Evolutionary conservation across 2,888 invertebrate species (phyloP).

Genomic region (Sisyra nigra): DNA sequence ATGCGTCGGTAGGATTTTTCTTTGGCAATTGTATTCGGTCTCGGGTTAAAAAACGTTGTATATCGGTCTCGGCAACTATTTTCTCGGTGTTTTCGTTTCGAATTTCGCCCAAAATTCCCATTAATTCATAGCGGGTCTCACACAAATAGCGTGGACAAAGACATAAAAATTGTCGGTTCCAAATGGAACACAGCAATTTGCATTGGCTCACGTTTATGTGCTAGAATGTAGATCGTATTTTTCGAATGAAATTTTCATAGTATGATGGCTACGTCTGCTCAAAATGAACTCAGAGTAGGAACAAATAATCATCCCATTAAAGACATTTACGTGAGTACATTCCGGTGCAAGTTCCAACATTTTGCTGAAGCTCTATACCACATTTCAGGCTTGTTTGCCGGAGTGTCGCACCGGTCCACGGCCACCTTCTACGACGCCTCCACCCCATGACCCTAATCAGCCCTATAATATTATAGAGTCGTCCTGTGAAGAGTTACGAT

Average conservation of each 20-base stretch:
- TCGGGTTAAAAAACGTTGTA: no score
- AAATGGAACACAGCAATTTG: no score
- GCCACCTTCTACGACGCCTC: conserved; percentile 31
- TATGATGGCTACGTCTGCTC: conserved; percentile 39
- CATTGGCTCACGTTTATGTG: no score
- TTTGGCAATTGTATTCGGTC: no score
- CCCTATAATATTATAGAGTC: conserved; percentile 23
- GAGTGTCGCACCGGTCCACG: conserved; percentile 33
- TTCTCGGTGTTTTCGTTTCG: no score
- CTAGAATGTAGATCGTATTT: no score
- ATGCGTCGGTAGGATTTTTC: no score
- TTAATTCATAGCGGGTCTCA: no score
- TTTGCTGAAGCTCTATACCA: not conserved
- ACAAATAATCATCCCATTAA: conserved; percentile 54
- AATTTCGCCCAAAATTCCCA: no score
- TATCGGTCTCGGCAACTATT: no score
- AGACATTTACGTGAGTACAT: conserved; percentile 45
- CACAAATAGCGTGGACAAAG: no score
- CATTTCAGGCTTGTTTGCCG: conserved; percentile 24
- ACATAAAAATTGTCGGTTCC: no score
- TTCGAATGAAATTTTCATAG: not conserved
- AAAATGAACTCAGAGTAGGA: conserved; percentile 64
- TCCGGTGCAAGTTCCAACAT: not conserved
- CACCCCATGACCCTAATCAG: conserved; percentile 37
- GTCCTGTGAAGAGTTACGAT: conserved; percentile 71